phyloP scores from a whole-genome alignment of 2,113 vertebrate species.

The Charina bottae region DNA sequence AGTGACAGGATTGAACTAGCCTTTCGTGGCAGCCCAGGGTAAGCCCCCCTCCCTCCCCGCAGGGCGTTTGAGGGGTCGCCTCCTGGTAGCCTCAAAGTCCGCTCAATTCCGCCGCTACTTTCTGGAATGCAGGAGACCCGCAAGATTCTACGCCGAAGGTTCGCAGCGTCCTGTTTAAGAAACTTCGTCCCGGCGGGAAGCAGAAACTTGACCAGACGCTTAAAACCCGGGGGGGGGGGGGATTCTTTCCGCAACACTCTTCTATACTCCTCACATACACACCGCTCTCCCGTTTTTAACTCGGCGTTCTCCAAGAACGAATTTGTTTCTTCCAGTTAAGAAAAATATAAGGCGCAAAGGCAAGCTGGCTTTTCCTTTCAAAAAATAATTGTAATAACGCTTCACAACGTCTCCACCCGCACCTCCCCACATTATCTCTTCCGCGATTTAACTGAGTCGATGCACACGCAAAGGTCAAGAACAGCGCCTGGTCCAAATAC shows the following conservation, averaged over 20 bases:
- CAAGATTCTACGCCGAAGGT: neutral
- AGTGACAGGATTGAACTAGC: neutral
- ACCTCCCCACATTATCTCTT: neutral
- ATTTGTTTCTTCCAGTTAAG: neutral
- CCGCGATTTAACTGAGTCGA: neutral
- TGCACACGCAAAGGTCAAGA: neutral
- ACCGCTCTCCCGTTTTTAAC: neutral
- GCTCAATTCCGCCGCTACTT: too few species aligned
- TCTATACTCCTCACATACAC: neutral
- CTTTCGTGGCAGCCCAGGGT: neutral
- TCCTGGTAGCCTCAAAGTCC: neutral
- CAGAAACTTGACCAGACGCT: neutral
- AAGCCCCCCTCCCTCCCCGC: neutral
- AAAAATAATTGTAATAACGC: too few species aligned
- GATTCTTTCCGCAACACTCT: too few species aligned
- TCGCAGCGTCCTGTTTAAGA: neutral
- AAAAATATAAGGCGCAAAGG: neutral
- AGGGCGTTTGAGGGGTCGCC: neutral
- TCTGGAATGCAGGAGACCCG: neutral
- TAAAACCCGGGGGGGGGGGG: neutral
- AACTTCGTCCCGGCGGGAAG: neutral
- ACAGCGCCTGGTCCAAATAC: constrained; percentile 67
- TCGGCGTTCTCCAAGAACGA: too few species aligned
- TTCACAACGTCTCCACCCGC: neutral
- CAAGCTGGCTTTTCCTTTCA: neutral